phyloP scores from a whole-genome alignment of 2,797 vertebrate genomes.

The Trichosurus vulpecula region DNA sequence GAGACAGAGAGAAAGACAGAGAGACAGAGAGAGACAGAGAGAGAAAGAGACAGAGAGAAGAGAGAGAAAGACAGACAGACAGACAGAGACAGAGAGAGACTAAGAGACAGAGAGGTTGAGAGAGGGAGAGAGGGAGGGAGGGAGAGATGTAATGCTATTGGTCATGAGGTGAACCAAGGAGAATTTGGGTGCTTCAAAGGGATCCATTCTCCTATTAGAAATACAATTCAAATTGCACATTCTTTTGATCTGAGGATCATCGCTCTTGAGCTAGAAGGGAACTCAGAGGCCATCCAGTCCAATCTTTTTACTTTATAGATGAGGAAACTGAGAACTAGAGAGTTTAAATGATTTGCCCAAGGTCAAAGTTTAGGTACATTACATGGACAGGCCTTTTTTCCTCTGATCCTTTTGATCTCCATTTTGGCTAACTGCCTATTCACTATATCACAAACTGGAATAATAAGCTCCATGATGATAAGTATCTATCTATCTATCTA shows the following conservation, averaged over 20 bases:
- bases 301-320: neutral
- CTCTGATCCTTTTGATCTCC: neutral
- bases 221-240: neutral
- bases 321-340: neutral
- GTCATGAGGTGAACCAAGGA: no score
- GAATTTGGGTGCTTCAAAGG: neutral
- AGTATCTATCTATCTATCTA: neutral
- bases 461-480: neutral
- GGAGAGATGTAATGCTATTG: no score
- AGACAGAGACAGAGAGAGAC: no score
- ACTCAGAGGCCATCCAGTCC: neutral
- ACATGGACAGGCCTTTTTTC: neutral
- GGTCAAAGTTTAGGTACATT: neutral
- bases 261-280: neutral
- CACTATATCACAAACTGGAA: neutral
- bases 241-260: neutral
- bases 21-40: neutral
- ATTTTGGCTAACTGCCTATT: neutral
- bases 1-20: no score
- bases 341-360: neutral
- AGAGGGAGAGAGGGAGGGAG: neutral
- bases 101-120: neutral
- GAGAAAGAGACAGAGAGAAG: no score
- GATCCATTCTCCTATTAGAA: neutral
- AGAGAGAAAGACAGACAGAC: no score